A percentile compares a stretch with the other conserved stretches of the same genome.
These are phyloP conservation scores for Telmatherina bonti DNA, from an alignment of 2,797 vertebrate genomes.

Conservation along the genomic window DNA sequence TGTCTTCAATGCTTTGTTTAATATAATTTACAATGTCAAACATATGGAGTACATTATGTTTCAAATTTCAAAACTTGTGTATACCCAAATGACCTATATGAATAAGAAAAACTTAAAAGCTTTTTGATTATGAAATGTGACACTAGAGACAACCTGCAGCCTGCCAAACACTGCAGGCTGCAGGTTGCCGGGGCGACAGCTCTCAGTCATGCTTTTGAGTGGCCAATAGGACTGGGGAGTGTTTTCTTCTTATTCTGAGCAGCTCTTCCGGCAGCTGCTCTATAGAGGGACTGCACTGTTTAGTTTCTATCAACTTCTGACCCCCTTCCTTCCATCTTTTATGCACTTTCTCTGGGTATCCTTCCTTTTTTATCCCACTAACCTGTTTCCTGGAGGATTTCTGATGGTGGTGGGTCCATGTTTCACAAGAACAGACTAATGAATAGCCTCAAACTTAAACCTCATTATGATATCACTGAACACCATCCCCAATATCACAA, in stretches of 20 bases:
- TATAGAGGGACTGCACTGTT: conserved; percentile 71
- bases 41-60: neutral
- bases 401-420: conserved; percentile 45
- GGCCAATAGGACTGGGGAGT: conserved; percentile 58
- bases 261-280: conserved; percentile 79
- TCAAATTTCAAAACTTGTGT: neutral
- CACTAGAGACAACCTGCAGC: neutral
- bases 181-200: conserved; percentile 57
- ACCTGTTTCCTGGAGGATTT: conserved; percentile 78
- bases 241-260: conserved; percentile 66
- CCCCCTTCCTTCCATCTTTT: conserved; percentile 40
- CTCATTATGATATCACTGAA: conserved; percentile 5
- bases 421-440: conserved; percentile 44
- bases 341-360: conserved; percentile 37
- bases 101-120: too few relatives aligned
- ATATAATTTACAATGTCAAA: neutral
- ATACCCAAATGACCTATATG: too few relatives aligned
- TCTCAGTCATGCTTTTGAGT: conserved; percentile 52
- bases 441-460: conserved; percentile 36
- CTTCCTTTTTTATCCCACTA: conserved; percentile 45
- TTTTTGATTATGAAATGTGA: neutral
- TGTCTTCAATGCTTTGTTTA: neutral
- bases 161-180: conserved; percentile 24
- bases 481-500: neutral
- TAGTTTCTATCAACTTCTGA: conserved; percentile 73